Evolutionary conservation across 2,113 vertebrate genomes (phyloP).

Genomic region (Bubo blakistoni): DNA sequence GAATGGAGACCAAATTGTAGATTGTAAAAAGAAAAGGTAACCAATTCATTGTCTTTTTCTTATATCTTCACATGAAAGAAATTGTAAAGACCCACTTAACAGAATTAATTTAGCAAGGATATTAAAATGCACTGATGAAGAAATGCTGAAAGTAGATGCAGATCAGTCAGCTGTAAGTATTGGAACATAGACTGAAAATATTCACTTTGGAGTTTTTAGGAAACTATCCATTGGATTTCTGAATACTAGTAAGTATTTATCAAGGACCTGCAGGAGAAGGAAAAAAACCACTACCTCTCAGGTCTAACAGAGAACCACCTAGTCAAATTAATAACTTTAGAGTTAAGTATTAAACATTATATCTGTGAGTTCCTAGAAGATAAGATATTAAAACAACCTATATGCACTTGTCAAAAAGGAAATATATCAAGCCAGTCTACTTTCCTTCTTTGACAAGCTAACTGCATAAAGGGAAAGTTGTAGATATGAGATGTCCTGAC

Average conservation of each 20-base stretch:
- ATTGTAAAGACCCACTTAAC: background rate
- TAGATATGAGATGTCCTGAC: background rate
- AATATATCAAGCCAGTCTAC: background rate
- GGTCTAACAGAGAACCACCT: background rate
- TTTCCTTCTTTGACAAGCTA: background rate
- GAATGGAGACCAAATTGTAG: background rate
- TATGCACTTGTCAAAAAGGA: background rate
- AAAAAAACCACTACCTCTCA: background rate
- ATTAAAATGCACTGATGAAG: background rate
- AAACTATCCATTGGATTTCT: background rate
- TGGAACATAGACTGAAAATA: background rate
- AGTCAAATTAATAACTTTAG: background rate
- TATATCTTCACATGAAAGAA: background rate
- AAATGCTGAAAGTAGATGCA: background rate
- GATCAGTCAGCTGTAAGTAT: background rate
- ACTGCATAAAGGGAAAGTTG: background rate
- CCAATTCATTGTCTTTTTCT: background rate
- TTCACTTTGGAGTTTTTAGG: background rate
- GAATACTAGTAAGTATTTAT: background rate
- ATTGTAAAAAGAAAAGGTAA: background rate
- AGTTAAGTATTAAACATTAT: background rate
- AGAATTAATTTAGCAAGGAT: background rate
- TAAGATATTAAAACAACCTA: background rate
- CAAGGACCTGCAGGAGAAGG: background rate
- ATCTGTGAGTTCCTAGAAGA: background rate